Evolutionary conservation across 2,888 invertebrate species (phyloP).

Genomic region (Leptothorax acervorum): DNA sequence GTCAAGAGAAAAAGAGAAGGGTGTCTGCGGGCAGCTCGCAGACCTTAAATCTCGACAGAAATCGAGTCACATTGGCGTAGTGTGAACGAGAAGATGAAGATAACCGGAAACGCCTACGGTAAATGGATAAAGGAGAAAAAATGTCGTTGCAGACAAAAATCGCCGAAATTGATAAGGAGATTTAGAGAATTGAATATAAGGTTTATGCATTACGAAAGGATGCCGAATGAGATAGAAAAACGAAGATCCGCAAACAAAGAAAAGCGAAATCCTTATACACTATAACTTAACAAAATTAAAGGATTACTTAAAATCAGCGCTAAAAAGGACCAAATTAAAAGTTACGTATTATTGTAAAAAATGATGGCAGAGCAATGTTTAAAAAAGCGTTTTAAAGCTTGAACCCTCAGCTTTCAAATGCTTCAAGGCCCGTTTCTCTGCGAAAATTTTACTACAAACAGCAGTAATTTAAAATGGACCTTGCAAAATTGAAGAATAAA

Average conservation of each 20-base stretch:
- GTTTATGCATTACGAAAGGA: neutral
- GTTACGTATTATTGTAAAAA: no score
- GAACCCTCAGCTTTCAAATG: no score
- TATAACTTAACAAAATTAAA: no score
- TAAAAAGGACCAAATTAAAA: no score
- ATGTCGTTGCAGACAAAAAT: constrained; percentile 38
- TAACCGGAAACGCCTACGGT: constrained; percentile 65
- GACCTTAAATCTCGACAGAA: constrained; percentile 66
- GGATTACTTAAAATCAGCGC: no score
- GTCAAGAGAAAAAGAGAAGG: constrained; percentile 45
- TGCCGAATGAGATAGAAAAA: neutral
- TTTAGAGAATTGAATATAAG: constrained; percentile 42
- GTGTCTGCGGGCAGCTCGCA: constrained; percentile 49
- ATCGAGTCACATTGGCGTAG: constrained; percentile 65
- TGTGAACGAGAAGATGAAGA: constrained; percentile 65
- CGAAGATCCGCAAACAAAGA: neutral
- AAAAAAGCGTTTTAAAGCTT: no score
- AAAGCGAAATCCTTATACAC: neutral
- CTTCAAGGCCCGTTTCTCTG: no score
- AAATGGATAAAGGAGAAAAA: constrained; percentile 66
- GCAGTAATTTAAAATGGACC: no score
- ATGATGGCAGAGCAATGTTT: no score
- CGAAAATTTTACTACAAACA: no score
- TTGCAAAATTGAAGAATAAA: no score
- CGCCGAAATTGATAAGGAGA: constrained; percentile 42